A percentile compares a stretch with the other conserved stretches of the same genome.
phyloP scores from a whole-genome alignment of 64 coral and sea anemone species.

The Anthopleura sola region DNA sequence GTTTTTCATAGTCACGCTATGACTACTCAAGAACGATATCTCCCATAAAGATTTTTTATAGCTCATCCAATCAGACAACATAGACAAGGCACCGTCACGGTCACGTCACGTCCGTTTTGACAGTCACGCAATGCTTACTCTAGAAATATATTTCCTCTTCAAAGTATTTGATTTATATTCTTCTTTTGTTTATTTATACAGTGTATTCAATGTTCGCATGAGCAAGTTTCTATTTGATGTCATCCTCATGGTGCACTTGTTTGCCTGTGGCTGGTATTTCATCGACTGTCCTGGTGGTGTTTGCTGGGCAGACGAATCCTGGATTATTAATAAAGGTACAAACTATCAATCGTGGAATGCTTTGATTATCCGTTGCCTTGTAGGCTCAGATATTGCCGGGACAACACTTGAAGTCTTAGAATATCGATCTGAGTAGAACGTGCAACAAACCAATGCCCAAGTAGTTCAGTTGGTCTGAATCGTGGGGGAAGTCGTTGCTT shows the following conservation, averaged over 20 bases:
- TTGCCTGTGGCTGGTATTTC: conserved; percentile 75
- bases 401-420: too few relatives aligned
- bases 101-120: too few relatives aligned
- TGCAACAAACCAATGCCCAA: too few relatives aligned
- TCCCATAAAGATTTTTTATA: too few relatives aligned
- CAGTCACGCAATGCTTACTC: background rate
- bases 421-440: too few relatives aligned
- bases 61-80: background rate
- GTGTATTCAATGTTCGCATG: conserved; percentile 83
- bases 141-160: background rate
- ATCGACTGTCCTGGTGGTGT: conserved; percentile 53
- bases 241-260: conserved; percentile 63
- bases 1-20: too few relatives aligned
- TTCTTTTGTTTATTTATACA: conserved; percentile 43
- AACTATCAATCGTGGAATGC: too few relatives aligned
- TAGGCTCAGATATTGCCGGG: too few relatives aligned
- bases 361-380: too few relatives aligned
- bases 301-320: conserved; percentile 18
- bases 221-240: conserved; percentile 87
- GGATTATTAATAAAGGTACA: conserved; percentile 54
- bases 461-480: too few relatives aligned
- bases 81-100: conserved; percentile 12
- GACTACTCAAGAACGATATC: too few relatives aligned
- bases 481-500: too few relatives aligned
- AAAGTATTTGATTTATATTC: background rate